Base-by-base conservation (phyloP, 2,797 vertebrate species). In the Neoniphon sammara region DNA sequence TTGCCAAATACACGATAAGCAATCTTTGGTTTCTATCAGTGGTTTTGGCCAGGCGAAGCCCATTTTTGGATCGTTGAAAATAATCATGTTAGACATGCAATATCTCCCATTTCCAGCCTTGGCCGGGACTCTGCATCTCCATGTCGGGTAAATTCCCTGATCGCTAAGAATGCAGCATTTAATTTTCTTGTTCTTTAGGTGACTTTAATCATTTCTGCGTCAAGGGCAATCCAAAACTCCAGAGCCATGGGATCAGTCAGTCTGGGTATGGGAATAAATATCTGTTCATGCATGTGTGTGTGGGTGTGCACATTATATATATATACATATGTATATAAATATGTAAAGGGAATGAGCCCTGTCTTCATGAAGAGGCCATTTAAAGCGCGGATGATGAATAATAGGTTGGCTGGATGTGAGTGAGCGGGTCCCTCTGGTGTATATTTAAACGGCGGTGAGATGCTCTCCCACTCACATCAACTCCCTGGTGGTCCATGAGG, bases 331-430 rank as follows among this genome's bases (percentile, higher is more conserved):
- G 31, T 57, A 20, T 21, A 64, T 53, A 73, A 36, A 57, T 55
- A 83, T n/a, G 71, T 55, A 71, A 52, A 71, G 42, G 54, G 42
- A 77, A 68, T 44, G 76, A 78, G 63, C 56, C 27, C 73, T 72
- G 81, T 85, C 85, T 82, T 76, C 66, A 52, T 69, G 77, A 81
- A 67, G 84, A 84, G 65, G 56, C 82, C 68, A 44, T 81, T 85
- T 67, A 83, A 87, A 87, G 83, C 3, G 59, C 75, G 89, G 87
- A 90, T 85, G 82, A 77, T 87, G 84, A 87, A 85, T 82, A 89
- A 88, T 80, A 60, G 69, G 57, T 58, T 63, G 78, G 56, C 64
- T 82, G 76, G 74, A 75, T 80, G 73, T 54, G 78, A 73, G 77
- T 10, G 54, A 54, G 64, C 10, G 39, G 72, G 69, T 86, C 79